phyloP scores from a whole-genome alignment of 2,113 vertebrate genomes.

The Phaethon lepturus region DNA sequence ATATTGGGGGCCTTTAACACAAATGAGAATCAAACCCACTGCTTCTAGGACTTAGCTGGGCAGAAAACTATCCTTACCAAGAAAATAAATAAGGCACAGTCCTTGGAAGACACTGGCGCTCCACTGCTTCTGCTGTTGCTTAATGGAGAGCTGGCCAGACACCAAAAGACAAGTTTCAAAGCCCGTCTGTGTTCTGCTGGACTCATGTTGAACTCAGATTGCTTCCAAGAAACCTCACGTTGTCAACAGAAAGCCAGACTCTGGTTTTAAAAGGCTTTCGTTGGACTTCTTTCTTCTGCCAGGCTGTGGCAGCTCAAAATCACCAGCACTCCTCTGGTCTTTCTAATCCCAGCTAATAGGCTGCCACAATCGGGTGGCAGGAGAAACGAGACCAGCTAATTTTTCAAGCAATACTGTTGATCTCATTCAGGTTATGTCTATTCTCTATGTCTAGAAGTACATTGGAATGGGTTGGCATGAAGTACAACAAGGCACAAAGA shows the following conservation, averaged over 20 bases:
- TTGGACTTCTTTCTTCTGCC: neutral
- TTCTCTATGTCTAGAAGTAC: neutral
- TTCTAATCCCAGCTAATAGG: neutral
- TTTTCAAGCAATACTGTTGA: neutral
- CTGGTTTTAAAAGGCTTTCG: neutral
- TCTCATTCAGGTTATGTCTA: neutral
- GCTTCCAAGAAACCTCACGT: neutral
- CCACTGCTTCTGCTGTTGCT: neutral
- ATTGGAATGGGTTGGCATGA: neutral
- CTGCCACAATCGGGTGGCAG: neutral
- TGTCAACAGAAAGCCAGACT: neutral
- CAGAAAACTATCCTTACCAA: neutral
- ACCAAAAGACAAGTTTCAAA: conserved; percentile 24
- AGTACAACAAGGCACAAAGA: neutral
- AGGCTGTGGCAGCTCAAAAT: neutral
- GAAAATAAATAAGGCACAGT: neutral
- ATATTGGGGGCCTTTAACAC: neutral
- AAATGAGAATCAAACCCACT: neutral
- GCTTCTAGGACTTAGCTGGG: neutral
- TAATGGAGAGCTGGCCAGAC: conserved; percentile 2
- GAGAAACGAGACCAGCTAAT: neutral
- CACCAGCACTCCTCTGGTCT: neutral
- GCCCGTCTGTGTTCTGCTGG: neutral
- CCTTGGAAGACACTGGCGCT: neutral
- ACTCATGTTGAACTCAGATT: neutral